phyloP scores from a whole-genome alignment of 2,113 vertebrate genomes.

The Dicrurus megarhynchus region DNA sequence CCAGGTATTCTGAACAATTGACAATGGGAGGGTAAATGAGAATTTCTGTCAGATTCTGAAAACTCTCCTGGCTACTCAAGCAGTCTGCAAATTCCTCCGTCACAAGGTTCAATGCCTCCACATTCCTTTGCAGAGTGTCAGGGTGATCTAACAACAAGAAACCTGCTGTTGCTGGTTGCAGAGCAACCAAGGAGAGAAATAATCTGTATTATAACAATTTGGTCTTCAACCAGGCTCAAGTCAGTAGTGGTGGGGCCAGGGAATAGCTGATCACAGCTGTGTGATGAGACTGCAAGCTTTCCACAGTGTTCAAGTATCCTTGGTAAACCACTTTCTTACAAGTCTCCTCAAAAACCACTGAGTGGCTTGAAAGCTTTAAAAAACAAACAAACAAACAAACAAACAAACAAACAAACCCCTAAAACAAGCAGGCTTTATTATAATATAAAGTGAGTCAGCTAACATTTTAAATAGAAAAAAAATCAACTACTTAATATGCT shows the following conservation, averaged over 20 bases:
- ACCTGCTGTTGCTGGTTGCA: neutral
- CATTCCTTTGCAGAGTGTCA: slow-evolving; percentile 31
- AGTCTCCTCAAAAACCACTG: neutral
- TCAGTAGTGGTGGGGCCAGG: neutral
- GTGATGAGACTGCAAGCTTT: neutral
- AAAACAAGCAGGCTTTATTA: neutral
- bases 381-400: neutral
- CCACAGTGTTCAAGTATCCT: neutral
- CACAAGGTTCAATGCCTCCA: slow-evolving; percentile 17
- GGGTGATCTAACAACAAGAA: slow-evolving; percentile 4
- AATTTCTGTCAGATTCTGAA: neutral
- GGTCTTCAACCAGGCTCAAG: neutral
- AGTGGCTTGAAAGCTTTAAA: neutral
- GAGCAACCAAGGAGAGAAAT: slow-evolving; percentile 16
- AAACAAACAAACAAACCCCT: neutral
- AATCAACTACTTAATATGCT: neutral
- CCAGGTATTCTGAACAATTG: neutral
- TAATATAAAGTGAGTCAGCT: neutral
- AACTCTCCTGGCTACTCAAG: neutral
- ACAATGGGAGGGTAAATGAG: neutral
- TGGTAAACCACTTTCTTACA: neutral
- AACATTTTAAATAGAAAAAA: neutral
- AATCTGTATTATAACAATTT: neutral
- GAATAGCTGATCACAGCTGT: neutral
- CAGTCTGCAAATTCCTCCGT: slow-evolving; percentile 2